A percentile compares a stretch with the other conserved stretches of the same genome.
Evolutionary conservation across 2,113 vertebrate species (phyloP).

Genomic region (Siphamia tubifer): DNA sequence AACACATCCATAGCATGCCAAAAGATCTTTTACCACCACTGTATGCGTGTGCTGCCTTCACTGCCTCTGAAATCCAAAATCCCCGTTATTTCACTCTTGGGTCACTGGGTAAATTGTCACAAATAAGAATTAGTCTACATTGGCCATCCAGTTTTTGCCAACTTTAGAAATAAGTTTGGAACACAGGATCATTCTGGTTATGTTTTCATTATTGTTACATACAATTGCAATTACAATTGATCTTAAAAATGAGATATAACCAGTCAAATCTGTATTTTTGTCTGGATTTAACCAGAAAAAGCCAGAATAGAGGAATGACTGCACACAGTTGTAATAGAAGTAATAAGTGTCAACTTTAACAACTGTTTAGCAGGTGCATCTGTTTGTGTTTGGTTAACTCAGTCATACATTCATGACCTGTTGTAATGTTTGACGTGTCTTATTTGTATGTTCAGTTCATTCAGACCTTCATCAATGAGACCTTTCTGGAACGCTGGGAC

Average conservation of each 20-base stretch:
- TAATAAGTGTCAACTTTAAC: conserved; percentile 15
- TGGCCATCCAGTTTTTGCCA: not conserved
- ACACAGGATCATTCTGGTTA: too few species aligned
- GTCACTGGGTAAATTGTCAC: conserved; percentile 7
- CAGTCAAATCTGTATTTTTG: too few species aligned
- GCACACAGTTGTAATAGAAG: not conserved
- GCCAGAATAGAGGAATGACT: not conserved
- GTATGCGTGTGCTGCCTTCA: not conserved
- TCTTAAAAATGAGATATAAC: too few species aligned
- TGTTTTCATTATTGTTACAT: too few species aligned
- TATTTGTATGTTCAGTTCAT: conserved; percentile 78
- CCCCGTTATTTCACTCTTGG: not conserved
- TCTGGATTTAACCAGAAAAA: too few species aligned
- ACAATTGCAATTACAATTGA: too few species aligned
- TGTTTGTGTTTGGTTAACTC: not conserved
- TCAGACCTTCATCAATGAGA: conserved; percentile 86
- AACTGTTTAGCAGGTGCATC: not conserved
- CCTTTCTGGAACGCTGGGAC: conserved; percentile 80
- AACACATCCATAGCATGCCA: too few species aligned
- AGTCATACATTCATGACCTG: not conserved
- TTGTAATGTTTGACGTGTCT: not conserved
- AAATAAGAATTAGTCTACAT: conserved; percentile 5
- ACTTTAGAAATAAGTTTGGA: too few species aligned
- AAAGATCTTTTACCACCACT: too few species aligned
- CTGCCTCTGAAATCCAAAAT: not conserved